Percentiles rank a stretch among this genome's conserved stretches.
These are phyloP conservation scores for Acronicta psi DNA, from an alignment of 2,888 invertebrate species.

Conservation along the genomic window DNA sequence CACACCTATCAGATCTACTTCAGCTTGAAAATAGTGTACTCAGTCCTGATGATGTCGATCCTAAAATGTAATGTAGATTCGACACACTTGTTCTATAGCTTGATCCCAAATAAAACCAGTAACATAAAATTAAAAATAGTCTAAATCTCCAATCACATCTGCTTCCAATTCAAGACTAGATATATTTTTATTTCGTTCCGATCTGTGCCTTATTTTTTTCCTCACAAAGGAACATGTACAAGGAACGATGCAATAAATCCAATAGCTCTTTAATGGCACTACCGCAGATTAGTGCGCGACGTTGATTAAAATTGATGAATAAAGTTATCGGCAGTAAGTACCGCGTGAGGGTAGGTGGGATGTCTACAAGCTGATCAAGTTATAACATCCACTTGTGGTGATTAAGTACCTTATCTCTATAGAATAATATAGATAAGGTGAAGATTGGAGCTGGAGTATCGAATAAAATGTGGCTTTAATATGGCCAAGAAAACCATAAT, in stretches of 20 bases:
- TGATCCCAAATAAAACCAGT: too few species aligned
- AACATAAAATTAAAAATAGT: too few species aligned
- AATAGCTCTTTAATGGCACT: slow-evolving; percentile 41
- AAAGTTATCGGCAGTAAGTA: slow-evolving; percentile 58
- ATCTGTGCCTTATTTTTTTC: background rate
- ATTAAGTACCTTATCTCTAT: too few species aligned
- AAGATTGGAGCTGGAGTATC: too few species aligned
- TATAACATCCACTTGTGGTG: slow-evolving; percentile 32
- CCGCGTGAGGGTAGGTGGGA: slow-evolving; percentile 30
- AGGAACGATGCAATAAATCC: slow-evolving; percentile 21
- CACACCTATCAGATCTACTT: too few species aligned
- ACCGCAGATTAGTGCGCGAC: slow-evolving; percentile 46
- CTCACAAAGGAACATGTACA: slow-evolving; percentile 7
- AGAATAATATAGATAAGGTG: too few species aligned
- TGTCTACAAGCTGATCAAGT: slow-evolving; percentile 23
- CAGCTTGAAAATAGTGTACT: too few species aligned
- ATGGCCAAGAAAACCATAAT: too few species aligned
- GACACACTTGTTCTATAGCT: background rate
- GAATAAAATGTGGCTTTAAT: too few species aligned
- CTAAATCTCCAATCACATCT: slow-evolving; percentile 15
- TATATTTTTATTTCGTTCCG: background rate
- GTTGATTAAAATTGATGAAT: slow-evolving; percentile 69
- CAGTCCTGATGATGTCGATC: too few species aligned
- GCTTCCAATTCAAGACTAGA: background rate
- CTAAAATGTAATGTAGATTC: too few species aligned